Base-by-base conservation (phyloP, 2,797 vertebrate species). In the Cryptoblepharus egeriae region DNA sequence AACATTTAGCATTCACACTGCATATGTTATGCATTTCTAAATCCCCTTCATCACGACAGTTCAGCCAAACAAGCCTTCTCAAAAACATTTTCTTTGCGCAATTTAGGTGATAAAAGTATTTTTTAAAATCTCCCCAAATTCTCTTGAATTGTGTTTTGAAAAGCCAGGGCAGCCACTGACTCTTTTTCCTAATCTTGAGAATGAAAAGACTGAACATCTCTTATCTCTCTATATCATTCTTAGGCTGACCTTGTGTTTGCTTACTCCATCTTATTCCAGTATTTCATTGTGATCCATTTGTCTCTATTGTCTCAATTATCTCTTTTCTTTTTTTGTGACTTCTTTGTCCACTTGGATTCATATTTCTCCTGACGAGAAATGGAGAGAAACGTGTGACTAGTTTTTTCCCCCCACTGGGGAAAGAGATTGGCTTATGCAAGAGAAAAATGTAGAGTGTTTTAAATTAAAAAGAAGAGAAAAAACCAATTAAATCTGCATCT, bases 401-500 rank as follows among this genome's bases (percentile, higher is more conserved):
- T 42, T 26, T 79, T 32, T 80, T 39, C 12, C 52, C 20, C 58
- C 26, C 16, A 28, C 75, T 68, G 64, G 78, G 87, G 86, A 55
- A 75, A 87, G 85, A 83, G 82, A 87, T 82, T 4, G 52, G 74
- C 90, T 89, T 92, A 88, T 86, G 81, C 89, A 91, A 79, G 84
- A 87, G 88, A 91, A 87, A 92, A 83, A 67, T 16, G 45, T 67
- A 67, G 22, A 5, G 90, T 88, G 77, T 58, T 22, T 58, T 24
- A 52, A 52, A 52, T 58, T 24, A 22, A 58, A 58, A 58, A 86
- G 83, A 88, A 83, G 55, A 2, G 7, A 89, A 88, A 80, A 49
- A 49, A 7, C 45, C 83, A 85, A 86, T 85, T 88, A 92, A 90
- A 91, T 94, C 90, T 93, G 87, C 93, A 91, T 91, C 90, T 75